A percentile compares a stretch with the other conserved stretches of the same genome.
Evolutionary conservation across 2,113 vertebrate species (phyloP).

Genomic region (Micronisus gabar): DNA sequence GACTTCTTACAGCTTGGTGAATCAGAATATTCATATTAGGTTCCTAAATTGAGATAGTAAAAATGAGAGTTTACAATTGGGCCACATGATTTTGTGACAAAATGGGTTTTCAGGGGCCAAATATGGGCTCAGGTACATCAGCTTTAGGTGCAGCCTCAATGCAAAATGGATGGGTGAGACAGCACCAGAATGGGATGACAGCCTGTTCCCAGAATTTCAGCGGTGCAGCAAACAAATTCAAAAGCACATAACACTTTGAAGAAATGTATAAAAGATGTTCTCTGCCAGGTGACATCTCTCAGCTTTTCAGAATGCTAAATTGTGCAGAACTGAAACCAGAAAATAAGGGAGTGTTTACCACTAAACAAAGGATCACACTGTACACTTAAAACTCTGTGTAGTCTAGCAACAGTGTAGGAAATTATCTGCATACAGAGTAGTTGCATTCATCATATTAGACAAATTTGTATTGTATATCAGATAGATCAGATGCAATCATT

Average conservation of each 20-base stretch:
- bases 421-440: neutral
- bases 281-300: neutral
- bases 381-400: neutral
- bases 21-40: neutral
- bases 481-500: neutral
- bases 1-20: neutral
- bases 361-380: neutral
- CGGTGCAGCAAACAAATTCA: neutral
- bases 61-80: neutral
- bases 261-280: neutral
- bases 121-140: neutral
- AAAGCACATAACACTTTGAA: neutral
- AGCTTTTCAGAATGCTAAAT: neutral
- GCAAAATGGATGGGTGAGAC: neutral
- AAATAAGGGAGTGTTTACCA: neutral
- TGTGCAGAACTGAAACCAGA: neutral
- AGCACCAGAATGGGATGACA: neutral
- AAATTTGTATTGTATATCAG: neutral
- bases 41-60: neutral
- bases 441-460: neutral
- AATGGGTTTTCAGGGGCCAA: neutral
- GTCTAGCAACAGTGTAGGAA: neutral
- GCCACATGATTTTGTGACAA: neutral
- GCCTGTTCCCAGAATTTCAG: neutral
- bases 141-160: neutral